phyloP scores from a whole-genome alignment of 1,140 invertebrate species.

The Venturia canescens region DNA sequence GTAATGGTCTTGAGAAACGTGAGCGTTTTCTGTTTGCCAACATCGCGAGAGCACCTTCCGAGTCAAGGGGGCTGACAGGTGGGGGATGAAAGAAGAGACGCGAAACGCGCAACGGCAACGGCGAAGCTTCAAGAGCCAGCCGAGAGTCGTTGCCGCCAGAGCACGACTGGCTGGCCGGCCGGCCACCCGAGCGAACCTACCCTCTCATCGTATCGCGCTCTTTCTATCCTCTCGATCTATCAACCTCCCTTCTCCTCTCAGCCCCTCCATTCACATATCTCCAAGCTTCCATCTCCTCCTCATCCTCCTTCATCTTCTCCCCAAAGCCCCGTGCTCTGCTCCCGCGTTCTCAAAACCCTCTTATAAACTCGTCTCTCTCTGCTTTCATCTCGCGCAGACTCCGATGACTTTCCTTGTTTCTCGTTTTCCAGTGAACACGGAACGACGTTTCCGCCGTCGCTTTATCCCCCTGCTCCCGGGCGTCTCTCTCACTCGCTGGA shows the following conservation, averaged over 20 bases:
- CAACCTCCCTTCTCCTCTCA: background rate
- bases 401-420: conserved; percentile 37
- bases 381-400: conserved; percentile 40
- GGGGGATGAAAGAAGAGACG: conserved; percentile 39
- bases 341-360: conserved; percentile 49
- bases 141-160: conserved; percentile 61
- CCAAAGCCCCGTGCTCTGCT: background rate
- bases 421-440: conserved; percentile 32
- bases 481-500: background rate
- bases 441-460: conserved; percentile 31
- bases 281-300: background rate
- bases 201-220: conserved; percentile 50
- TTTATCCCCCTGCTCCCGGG: conserved; percentile 39
- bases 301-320: background rate
- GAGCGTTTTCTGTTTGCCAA: conserved; percentile 46
- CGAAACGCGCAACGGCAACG: conserved; percentile 41
- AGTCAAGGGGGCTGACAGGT: background rate
- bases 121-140: conserved; percentile 48
- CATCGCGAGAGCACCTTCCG: conserved; percentile 34
- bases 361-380: conserved; percentile 38
- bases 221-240: conserved; percentile 46
- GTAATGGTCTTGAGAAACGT: background rate
- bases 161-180: conserved; percentile 72
- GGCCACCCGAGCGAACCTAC: conserved; percentile 62
- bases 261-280: conserved; percentile 34